Conservation (phyloP, 1,140 invertebrate species). For the Pristionchus pacificus region DNA sequence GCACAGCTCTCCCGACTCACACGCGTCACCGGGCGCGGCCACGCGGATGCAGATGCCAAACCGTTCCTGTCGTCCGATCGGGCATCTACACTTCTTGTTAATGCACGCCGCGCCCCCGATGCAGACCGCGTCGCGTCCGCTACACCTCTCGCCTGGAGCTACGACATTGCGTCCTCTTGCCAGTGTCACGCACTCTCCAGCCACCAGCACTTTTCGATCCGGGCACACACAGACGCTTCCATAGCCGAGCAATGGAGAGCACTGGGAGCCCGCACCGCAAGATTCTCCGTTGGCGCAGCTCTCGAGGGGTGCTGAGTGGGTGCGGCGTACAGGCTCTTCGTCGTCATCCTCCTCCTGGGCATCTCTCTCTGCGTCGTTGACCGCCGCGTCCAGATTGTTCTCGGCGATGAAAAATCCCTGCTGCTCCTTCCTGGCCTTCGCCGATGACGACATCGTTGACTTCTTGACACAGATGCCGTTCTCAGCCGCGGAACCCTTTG, state of each 20-base stretch:
- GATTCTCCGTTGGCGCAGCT: slow-evolving; percentile 31
- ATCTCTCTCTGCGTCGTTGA: neutral
- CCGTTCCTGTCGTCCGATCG: slow-evolving; percentile 14
- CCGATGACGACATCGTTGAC: slow-evolving; percentile 7
- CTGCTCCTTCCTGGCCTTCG: too few species aligned
- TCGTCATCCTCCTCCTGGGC: neutral
- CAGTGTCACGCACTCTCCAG: slow-evolving; percentile 33
- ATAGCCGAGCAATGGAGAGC: slow-evolving; percentile 27
- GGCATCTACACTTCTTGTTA: slow-evolving; percentile 23
- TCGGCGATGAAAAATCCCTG: too few species aligned
- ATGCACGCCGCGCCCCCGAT: slow-evolving; percentile 38
- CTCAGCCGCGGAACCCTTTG: slow-evolving; percentile 39
- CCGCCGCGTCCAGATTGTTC: too few species aligned
- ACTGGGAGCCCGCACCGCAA: slow-evolving; percentile 36
- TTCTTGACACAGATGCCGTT: slow-evolving; percentile 36
- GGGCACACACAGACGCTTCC: slow-evolving; percentile 38
- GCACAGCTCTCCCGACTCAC: slow-evolving; percentile 29
- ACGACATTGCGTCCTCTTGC: slow-evolving; percentile 25
- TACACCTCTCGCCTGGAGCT: slow-evolving; percentile 34
- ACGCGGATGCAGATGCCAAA: slow-evolving; percentile 26
- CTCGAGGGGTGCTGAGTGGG: slow-evolving; percentile 29
- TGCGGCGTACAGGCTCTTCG: neutral
- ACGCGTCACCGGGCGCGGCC: slow-evolving; percentile 30
- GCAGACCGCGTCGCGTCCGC: slow-evolving; percentile 36
- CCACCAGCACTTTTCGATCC: slow-evolving; percentile 30